phyloP scores from a whole-genome alignment of 35 echinoderm and acorn worm species.

The Ophiothrix spiculata region DNA sequence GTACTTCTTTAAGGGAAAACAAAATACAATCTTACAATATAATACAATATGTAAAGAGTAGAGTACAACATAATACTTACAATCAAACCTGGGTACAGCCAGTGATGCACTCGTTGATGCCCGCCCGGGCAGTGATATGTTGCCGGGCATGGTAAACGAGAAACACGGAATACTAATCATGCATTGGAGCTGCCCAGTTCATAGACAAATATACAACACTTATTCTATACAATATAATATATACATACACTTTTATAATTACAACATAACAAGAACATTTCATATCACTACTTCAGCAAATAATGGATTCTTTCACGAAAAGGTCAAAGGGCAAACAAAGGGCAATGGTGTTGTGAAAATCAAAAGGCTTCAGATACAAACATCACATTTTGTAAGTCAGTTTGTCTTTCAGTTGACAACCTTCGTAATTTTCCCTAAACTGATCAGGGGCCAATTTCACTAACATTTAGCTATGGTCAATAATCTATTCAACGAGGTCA shows the following conservation, averaged over 20 bases:
- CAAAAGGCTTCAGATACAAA: not conserved
- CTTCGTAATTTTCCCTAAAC: no score
- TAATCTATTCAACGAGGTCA: no score
- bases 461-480: no score
- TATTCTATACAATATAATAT: not conserved
- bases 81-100: not conserved
- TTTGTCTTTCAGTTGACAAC: no score
- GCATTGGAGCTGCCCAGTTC: not conserved
- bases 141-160: no score
- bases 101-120: not conserved
- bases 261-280: not conserved
- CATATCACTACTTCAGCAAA: not conserved
- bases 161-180: slow-evolving; percentile 17
- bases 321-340: not conserved
- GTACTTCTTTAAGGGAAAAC: no score
- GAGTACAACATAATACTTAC: not conserved
- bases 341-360: not conserved
- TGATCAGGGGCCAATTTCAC: no score
- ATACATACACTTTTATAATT: not conserved
- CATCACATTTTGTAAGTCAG: no score
- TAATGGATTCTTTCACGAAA: not conserved
- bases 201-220: not conserved
- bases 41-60: not conserved
- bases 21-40: not conserved
- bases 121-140: no score